Evolutionary conservation across 2,113 vertebrate genomes (phyloP).

Genomic region (Narcine bancroftii): DNA sequence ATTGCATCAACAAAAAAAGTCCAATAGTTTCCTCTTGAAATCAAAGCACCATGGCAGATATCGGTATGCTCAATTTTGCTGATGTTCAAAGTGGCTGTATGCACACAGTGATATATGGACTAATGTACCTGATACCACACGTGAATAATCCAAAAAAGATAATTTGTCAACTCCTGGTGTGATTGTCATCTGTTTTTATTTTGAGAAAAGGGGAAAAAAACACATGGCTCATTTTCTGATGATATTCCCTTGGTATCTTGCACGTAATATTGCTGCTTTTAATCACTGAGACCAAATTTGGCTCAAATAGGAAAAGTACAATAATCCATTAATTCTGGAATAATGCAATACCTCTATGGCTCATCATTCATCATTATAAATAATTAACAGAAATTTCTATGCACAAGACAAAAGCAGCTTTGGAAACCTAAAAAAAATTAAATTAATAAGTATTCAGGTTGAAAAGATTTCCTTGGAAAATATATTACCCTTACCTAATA

Average conservation of each 20-base stretch:
- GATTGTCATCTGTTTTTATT: conserved; percentile 42
- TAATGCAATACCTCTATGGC: neutral
- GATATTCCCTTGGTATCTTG: neutral
- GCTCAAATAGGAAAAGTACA: neutral
- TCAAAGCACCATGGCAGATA: conserved; percentile 47
- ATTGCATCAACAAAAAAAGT: conserved; percentile 26
- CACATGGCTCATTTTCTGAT: conserved; percentile 43
- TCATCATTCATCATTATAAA: neutral
- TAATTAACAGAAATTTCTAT: conserved; percentile 11
- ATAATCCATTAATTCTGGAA: neutral
- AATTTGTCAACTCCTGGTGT: conserved; percentile 45
- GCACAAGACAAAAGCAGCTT: neutral
- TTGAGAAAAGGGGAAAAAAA: conserved; percentile 38
- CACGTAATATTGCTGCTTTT: conserved; percentile 15
- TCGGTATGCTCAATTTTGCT: conserved; percentile 52
- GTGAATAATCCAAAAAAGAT: conserved; percentile 54
- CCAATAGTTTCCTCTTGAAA: conserved; percentile 43
- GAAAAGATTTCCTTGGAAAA: neutral
- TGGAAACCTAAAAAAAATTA: neutral
- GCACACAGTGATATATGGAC: conserved; percentile 58
- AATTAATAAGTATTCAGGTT: neutral
- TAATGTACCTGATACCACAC: conserved; percentile 52
- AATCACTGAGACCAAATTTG: neutral
- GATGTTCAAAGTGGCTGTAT: conserved; percentile 47
- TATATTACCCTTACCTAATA: neutral